Percentiles rank a stretch among this genome's conserved stretches.
Evolutionary conservation across 2,797 vertebrate genomes (phyloP).

Genomic region (Pipistrellus nathusii): DNA sequence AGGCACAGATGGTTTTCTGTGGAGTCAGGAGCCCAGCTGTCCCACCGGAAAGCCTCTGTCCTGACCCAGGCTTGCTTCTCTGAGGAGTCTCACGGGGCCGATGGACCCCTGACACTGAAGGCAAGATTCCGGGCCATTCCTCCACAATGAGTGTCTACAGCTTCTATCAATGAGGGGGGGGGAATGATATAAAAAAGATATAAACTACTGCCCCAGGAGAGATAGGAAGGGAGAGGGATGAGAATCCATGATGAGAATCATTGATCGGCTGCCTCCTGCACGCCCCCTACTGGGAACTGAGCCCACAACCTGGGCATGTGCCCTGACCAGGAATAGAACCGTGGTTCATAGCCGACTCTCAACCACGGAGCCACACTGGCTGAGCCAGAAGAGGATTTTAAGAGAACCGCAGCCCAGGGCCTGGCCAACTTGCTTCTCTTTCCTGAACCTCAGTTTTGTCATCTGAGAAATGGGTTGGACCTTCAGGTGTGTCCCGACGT

Average conservation of each 20-base stretch:
- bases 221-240: too few relatives aligned
- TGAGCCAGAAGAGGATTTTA: too few relatives aligned
- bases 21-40: neutral
- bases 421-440: neutral
- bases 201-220: too few relatives aligned
- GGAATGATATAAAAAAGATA: neutral
- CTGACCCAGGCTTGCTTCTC: neutral
- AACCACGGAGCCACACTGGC: too few relatives aligned
- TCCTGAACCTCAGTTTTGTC: neutral
- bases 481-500: neutral
- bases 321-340: too few relatives aligned
- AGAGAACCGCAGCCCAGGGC: neutral
- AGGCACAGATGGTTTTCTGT: neutral
- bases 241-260: too few relatives aligned
- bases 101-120: accelerated
- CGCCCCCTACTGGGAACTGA: too few relatives aligned
- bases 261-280: too few relatives aligned
- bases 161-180: accelerated
- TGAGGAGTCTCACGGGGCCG: neutral
- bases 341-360: too few relatives aligned
- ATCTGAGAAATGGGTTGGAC: neutral
- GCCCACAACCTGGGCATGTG: too few relatives aligned
- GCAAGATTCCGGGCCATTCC: neutral
- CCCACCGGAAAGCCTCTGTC: neutral
- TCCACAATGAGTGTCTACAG: neutral